Evolutionary conservation across 2,113 vertebrate genomes (phyloP).

Genomic region (Sebastes fasciatus): DNA sequence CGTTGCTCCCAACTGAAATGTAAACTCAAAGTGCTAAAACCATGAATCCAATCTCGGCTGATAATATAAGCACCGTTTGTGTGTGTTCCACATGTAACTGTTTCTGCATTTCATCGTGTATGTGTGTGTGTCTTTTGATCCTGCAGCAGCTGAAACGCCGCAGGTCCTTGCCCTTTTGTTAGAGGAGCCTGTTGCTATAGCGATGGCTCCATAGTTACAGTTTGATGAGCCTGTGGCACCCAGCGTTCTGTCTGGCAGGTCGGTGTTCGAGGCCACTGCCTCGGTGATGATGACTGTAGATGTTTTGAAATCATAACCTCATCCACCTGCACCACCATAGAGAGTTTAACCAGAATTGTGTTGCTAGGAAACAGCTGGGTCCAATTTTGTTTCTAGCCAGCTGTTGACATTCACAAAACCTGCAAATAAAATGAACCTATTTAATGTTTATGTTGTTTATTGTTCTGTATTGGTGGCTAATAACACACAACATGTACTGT

Average conservation of each 20-base stretch:
- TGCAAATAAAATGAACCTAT: not conserved
- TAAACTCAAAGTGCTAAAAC: not conserved
- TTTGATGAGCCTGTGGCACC: not conserved
- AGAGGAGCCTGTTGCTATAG: constrained; percentile 69
- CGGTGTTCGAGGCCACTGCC: not conserved
- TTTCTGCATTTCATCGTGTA: not conserved
- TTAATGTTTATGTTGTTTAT: not conserved
- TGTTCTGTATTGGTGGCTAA: too few species aligned
- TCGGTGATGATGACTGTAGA: not conserved
- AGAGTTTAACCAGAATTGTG: not conserved
- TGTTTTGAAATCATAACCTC: not conserved
- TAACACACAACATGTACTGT: too few species aligned
- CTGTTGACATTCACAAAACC: not conserved
- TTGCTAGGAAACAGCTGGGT: not conserved
- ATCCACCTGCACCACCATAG: not conserved
- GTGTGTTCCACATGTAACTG: not conserved
- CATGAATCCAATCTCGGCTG: not conserved
- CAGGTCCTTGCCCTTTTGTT: constrained; percentile 59
- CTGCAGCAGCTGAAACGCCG: constrained; percentile 20
- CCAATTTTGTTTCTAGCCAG: not conserved
- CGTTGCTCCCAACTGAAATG: too few species aligned
- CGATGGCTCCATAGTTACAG: constrained; percentile 45
- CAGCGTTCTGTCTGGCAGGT: constrained; percentile 29
- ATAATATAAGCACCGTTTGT: not conserved
- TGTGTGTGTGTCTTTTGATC: constrained; percentile 4